phyloP scores from a whole-genome alignment of 2,888 invertebrate genomes.

The Drosophila subquinaria region DNA sequence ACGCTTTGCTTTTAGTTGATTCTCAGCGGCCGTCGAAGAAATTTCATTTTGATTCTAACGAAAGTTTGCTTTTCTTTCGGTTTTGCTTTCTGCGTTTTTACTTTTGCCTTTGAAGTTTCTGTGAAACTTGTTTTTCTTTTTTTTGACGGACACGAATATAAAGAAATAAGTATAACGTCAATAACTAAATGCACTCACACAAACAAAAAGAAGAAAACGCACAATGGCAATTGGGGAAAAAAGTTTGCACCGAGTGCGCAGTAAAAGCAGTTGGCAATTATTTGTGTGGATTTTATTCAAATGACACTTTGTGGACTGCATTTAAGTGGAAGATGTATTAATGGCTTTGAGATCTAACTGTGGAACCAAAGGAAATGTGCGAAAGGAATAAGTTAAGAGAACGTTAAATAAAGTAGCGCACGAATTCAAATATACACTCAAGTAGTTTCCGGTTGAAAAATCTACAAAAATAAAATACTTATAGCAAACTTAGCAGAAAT shows the following conservation, averaged over 20 bases:
- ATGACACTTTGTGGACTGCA: slow-evolving; percentile 24
- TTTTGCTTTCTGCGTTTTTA: slow-evolving; percentile 21
- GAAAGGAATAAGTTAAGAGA: neutral
- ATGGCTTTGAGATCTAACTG: slow-evolving; percentile 19
- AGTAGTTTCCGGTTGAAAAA: no score
- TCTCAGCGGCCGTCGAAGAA: slow-evolving; percentile 45
- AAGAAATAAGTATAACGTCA: slow-evolving; percentile 51
- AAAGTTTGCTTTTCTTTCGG: slow-evolving; percentile 48
- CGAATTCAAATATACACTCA: neutral
- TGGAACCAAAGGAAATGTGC: slow-evolving; percentile 5
- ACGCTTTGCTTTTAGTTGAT: slow-evolving; percentile 48
- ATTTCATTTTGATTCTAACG: slow-evolving; percentile 59
- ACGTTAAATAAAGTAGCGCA: neutral
- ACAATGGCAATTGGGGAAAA: neutral
- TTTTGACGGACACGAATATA: slow-evolving; percentile 51
- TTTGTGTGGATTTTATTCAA: slow-evolving; percentile 40
- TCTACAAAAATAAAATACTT: no score
- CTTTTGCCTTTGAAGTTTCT: slow-evolving; percentile 47
- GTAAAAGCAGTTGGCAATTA: slow-evolving; percentile 43
- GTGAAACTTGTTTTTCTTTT: slow-evolving; percentile 37
- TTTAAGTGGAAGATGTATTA: slow-evolving; percentile 48
- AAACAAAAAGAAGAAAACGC: neutral
- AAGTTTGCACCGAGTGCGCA: slow-evolving; percentile 22
- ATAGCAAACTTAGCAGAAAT: no score
- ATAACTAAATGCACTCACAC: slow-evolving; percentile 39